Percentiles rank a stretch among this genome's conserved stretches.
phyloP scores from a whole-genome alignment of 2,113 vertebrate species.

The Actenoides lindsayi region DNA sequence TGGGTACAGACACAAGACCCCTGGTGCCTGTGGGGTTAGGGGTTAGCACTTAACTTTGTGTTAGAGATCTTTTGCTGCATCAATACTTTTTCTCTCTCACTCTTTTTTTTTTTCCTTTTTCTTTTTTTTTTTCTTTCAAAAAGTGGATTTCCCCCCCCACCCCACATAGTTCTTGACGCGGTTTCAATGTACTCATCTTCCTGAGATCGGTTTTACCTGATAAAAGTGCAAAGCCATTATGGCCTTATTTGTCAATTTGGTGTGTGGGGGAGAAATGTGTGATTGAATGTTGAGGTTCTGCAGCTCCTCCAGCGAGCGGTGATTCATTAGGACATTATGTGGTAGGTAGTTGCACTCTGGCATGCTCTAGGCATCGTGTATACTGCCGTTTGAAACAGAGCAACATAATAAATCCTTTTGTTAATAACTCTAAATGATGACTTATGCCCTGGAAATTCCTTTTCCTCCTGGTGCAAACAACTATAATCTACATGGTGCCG shows the following conservation, averaged over 20 bases:
- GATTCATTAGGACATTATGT: constrained; percentile 69
- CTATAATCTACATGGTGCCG: background rate
- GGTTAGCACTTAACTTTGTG: background rate
- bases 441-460: constrained; percentile 66
- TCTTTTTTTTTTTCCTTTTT: background rate
- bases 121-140: background rate
- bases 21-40: rapidly evolving
- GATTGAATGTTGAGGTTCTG: constrained; percentile 41
- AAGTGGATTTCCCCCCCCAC: constrained; percentile 11
- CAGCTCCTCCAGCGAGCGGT: background rate
- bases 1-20: background rate
- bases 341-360: constrained; percentile 20
- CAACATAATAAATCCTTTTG: constrained; percentile 57
- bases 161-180: background rate
- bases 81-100: background rate
- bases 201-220: constrained; percentile 59
- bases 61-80: background rate
- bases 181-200: constrained; percentile 56
- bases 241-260: constrained; percentile 61
- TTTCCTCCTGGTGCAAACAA: constrained; percentile 32
- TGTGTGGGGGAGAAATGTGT: background rate
- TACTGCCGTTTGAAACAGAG: background rate
- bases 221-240: constrained; percentile 38
- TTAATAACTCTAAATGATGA: constrained; percentile 67
- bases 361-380: background rate